Percentiles rank a stretch among this genome's conserved stretches.
phyloP scores from a whole-genome alignment of 2,113 vertebrate species.

The Poicephalus gulielmi region DNA sequence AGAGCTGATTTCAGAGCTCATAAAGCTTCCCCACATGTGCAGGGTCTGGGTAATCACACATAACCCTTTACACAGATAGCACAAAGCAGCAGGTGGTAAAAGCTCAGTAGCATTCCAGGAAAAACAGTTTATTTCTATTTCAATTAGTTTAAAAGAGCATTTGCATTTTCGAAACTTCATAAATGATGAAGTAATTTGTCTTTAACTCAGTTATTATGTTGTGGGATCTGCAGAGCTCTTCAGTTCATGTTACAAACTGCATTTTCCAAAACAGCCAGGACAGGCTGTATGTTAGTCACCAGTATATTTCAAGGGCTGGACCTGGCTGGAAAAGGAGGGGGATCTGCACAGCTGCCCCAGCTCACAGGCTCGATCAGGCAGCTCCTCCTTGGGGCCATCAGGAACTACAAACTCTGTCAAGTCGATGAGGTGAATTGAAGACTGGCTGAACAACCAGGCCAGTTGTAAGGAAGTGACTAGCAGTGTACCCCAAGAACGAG shows the following conservation, averaged over 20 bases:
- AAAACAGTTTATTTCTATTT: background rate
- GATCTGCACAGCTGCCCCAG: background rate
- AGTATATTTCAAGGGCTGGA: background rate
- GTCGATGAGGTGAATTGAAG: background rate
- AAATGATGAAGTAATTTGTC: constrained; percentile 2
- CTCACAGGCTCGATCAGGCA: background rate
- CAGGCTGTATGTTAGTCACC: background rate
- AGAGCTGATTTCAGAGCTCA: background rate
- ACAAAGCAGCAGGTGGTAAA: background rate
- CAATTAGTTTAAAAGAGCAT: background rate
- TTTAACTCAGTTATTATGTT: constrained; percentile 29
- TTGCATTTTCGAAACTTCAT: background rate
- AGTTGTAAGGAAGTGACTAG: background rate
- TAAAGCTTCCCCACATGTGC: background rate
- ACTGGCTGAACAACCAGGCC: background rate
- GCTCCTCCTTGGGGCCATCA: background rate
- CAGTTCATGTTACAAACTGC: constrained; percentile 32
- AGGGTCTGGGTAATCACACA: background rate
- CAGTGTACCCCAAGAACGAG: rapidly evolving
- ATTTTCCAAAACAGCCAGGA: constrained; percentile 48
- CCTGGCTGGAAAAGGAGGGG: background rate
- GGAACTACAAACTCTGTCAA: background rate
- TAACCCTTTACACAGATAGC: background rate
- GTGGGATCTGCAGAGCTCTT: constrained; percentile 26
- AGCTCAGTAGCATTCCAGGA: background rate